Percentiles rank a stretch among this genome's conserved stretches.
phyloP scores from a whole-genome alignment of 2,797 vertebrate genomes.

The Hyperoplus lanceolatus region DNA sequence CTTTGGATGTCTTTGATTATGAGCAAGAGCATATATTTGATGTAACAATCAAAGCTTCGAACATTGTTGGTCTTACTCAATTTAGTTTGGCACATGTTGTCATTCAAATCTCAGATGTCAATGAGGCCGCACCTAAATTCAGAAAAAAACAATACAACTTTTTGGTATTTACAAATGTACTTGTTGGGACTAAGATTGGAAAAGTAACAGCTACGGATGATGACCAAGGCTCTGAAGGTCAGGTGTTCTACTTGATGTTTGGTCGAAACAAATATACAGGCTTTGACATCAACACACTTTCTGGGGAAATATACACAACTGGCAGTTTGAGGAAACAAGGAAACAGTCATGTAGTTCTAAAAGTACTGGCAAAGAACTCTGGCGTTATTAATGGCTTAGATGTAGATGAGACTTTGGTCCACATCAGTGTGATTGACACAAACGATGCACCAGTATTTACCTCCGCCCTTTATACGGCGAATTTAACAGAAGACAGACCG shows the following conservation, averaged over 20 bases:
- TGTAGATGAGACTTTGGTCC: constrained; percentile 80
- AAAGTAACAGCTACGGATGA: constrained; percentile 80
- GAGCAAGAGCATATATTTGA: constrained; percentile 81
- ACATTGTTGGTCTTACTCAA: constrained; percentile 64
- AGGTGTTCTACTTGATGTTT: constrained; percentile 82
- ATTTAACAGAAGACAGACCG: constrained; percentile 76
- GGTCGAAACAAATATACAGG: constrained; percentile 78
- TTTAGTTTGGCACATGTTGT: constrained; percentile 78
- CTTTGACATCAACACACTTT: constrained; percentile 76
- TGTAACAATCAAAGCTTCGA: constrained; percentile 82
- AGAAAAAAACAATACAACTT: constrained; percentile 76
- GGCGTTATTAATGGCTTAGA: constrained; percentile 82
- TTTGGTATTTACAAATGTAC: constrained; percentile 79
- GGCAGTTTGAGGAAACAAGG: constrained; percentile 78
- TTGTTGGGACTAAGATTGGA: constrained; percentile 77
- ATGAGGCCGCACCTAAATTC: constrained; percentile 84
- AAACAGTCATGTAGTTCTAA: constrained; percentile 72
- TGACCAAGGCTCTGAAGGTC: constrained; percentile 82
- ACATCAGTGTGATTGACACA: constrained; percentile 79
- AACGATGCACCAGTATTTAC: constrained; percentile 83
- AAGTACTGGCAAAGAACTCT: constrained; percentile 84
- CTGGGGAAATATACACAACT: constrained; percentile 81
- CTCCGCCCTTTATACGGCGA: constrained; percentile 53
- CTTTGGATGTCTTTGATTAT: constrained; percentile 82
- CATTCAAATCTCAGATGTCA: constrained; percentile 81